Conservation (phyloP, 2,888 invertebrate species). For the Hirudinaria manillensis region DNA sequence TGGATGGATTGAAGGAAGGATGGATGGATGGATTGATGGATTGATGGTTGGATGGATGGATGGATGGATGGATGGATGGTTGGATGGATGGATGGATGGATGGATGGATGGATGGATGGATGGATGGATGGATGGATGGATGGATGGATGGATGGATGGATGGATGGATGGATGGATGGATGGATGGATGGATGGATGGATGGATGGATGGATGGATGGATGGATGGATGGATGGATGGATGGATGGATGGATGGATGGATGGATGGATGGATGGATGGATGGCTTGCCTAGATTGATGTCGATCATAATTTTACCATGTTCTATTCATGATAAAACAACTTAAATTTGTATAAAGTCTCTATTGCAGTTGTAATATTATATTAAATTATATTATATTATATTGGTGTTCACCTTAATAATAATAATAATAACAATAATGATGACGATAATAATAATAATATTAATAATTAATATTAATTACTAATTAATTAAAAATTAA, state of each 20-base stretch:
- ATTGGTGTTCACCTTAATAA: too few relatives aligned
- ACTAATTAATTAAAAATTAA: too few relatives aligned
- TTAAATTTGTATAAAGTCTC: too few relatives aligned
- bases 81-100: not conserved
- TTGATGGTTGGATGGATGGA: not conserved
- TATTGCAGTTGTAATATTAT: too few relatives aligned
- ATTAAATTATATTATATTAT: too few relatives aligned
- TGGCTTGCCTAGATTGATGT: too few relatives aligned
- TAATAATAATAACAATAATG: too few relatives aligned
- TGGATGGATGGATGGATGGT: not conserved
- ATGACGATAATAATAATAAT: too few relatives aligned
- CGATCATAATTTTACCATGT: not conserved
- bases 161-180: not conserved
- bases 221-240: not conserved
- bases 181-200: not conserved
- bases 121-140: not conserved
- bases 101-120: not conserved
- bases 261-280: not conserved
- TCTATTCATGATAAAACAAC: too few relatives aligned
- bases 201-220: not conserved
- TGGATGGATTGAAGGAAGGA: too few relatives aligned
- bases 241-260: not conserved
- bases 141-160: not conserved
- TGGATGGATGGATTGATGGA: not conserved
- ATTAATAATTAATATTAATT: too few relatives aligned